phyloP scores from a whole-genome alignment of 2,113 vertebrate species.

The Hemibagrus wyckioides region DNA sequence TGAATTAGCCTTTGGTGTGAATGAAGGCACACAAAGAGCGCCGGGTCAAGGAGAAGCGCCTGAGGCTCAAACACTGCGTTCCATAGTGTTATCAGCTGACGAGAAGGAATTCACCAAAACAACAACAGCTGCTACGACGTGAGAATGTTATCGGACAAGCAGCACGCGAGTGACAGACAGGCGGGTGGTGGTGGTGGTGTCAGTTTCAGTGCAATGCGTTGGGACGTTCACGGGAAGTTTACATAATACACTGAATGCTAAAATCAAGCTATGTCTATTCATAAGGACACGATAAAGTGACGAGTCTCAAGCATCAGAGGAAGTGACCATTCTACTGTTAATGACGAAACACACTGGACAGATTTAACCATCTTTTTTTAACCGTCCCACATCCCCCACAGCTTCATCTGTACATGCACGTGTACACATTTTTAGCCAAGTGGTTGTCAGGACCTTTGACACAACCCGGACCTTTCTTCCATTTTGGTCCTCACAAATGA shows the following conservation, averaged over 20 bases:
- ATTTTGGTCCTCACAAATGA: not conserved
- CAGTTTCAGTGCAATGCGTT: too few species aligned
- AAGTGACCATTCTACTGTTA: not conserved
- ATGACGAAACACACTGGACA: too few species aligned
- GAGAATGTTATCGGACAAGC: not conserved
- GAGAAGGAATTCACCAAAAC: constrained; percentile 39
- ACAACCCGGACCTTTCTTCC: not conserved
- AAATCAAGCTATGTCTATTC: not conserved
- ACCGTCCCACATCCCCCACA: not conserved
- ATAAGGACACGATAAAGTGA: not conserved
- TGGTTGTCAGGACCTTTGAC: not conserved
- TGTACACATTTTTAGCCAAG: too few species aligned
- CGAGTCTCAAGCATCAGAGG: too few species aligned
- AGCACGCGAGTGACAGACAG: not conserved
- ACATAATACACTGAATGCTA: not conserved
- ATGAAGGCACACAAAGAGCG: not conserved
- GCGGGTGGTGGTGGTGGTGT: not conserved
- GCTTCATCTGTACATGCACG: not conserved
- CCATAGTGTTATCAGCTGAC: constrained; percentile 29
- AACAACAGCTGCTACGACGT: constrained; percentile 27
- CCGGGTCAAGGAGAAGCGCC: not conserved
- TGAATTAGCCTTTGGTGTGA: not conserved
- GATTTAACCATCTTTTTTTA: too few species aligned
- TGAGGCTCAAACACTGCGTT: not conserved
- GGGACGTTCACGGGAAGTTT: not conserved